phyloP scores from a whole-genome alignment of 2,113 vertebrate species.

The Esox niger region DNA sequence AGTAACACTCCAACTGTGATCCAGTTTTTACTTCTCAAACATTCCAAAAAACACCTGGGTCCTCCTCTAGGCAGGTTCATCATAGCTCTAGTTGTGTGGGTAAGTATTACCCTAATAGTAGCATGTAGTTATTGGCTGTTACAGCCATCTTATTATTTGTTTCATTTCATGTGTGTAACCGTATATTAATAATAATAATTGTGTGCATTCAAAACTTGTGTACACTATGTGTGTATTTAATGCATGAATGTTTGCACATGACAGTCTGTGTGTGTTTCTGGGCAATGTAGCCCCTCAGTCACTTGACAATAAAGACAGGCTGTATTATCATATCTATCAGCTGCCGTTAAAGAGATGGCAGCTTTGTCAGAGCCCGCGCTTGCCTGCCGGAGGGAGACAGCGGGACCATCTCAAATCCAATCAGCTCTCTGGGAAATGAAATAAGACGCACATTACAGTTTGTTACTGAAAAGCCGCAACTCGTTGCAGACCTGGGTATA shows the following conservation, averaged over 20 bases:
- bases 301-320: constrained; percentile 64
- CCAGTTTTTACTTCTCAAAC: too few relatives aligned
- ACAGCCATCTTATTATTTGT: too few relatives aligned
- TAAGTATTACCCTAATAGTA: too few relatives aligned
- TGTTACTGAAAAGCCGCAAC: constrained; percentile 55
- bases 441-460: constrained; percentile 57
- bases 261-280: background rate
- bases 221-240: constrained; percentile 11
- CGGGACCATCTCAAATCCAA: constrained; percentile 68
- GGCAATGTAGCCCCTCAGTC: constrained; percentile 51
- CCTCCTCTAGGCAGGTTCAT: too few relatives aligned
- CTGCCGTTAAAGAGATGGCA: constrained; percentile 65
- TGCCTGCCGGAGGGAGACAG: constrained; percentile 34
- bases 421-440: constrained; percentile 72
- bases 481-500: constrained; percentile 28
- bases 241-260: constrained; percentile 1
- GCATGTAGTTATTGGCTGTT: too few relatives aligned
- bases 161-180: background rate
- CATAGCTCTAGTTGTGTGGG: too few relatives aligned
- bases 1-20: too few relatives aligned
- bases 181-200: too few relatives aligned
- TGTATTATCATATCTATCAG: constrained; percentile 72
- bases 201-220: constrained; percentile 3
- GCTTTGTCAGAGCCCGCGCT: constrained; percentile 43
- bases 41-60: too few relatives aligned